Evolutionary conservation across 2,113 vertebrate species (phyloP), one percentile per base, ranked within the genome.

Genomic region (Antechinus flavipes): DNA sequence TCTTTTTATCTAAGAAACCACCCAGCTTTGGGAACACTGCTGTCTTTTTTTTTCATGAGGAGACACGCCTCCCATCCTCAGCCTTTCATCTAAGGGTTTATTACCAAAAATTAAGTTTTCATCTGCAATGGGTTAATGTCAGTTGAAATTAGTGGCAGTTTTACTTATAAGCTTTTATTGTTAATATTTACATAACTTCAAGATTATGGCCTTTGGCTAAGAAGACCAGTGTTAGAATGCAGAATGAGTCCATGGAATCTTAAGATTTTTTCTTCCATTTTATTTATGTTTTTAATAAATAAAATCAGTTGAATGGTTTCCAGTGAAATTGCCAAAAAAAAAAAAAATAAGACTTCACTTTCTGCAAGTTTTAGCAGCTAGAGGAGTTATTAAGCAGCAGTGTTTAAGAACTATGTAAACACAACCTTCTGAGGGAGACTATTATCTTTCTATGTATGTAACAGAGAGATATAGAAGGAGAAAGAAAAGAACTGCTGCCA

Each of bases 271-370:
- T 89, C 16, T 97, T 94, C 61, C n/a, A 30, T 93, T 95, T 93
- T 96, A 91, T 93, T 95, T 93, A 49, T 93, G n/a, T 11, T 97
- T 96, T 95, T 91, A 97, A 95, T 95, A 95, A 97, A 93, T 96
- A 89, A 95, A 93, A 61, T 92, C 84, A 96, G 68, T 93, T 95
- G 54, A 96, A 94, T 54, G 46, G 3, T 91, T 97, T 96, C 94
- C 61, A 95, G 61, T 54, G 90, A 94, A 97, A 56, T 58, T 92
- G 35, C 53, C 50, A 94, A 94, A 97, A 94, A 97, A 49, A 90
- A 92, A 92, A 96, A 95, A 93, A 47, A 49, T 5, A 94, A 53
- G 46, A 7, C n/a, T 26, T 95, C 53, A 27, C 56, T 97, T 96
- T 91, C 49, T 76, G 30, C 16, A 95, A 92, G 47, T 47, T n/a